These are phyloP conservation scores for Aphaenogaster ashmeadi DNA, from an alignment of 1,140 invertebrate genomes.

Conservation along the genomic window DNA sequence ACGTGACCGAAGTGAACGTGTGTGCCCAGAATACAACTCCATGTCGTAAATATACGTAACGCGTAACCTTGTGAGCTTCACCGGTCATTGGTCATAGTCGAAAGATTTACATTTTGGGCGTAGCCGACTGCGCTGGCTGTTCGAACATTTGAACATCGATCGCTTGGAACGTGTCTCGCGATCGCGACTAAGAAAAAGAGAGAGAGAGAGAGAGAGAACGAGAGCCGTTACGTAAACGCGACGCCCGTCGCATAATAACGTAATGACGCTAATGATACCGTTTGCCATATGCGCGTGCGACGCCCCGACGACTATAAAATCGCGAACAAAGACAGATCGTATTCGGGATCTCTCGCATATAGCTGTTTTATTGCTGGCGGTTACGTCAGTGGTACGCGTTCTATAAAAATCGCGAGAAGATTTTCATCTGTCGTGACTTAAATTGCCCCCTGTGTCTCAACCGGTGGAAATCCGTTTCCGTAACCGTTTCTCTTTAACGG, in stretches of 20 bases:
- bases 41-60: not conserved
- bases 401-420: not conserved
- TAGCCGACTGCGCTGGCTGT: not conserved
- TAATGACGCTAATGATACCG: slow-evolving; percentile 40
- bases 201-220: not conserved
- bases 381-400: not conserved
- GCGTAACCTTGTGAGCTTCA: slow-evolving; percentile 29
- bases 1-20: not conserved
- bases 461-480: slow-evolving; percentile 10
- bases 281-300: slow-evolving; percentile 16
- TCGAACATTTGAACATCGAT: slow-evolving; percentile 28
- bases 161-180: slow-evolving; percentile 21
- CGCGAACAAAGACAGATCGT: not conserved
- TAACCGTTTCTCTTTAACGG: slow-evolving; percentile 41
- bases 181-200: slow-evolving; percentile 2
- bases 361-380: not conserved
- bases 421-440: slow-evolving; percentile 9
- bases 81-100: slow-evolving; percentile 28
- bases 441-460: not conserved
- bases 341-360: not conserved
- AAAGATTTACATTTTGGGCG: slow-evolving; percentile 51
- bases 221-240: slow-evolving; percentile 40
- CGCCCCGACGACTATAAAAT: not conserved
- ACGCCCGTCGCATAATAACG: slow-evolving; percentile 38
- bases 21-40: slow-evolving; percentile 24